Evolutionary conservation across 2,888 invertebrate genomes (phyloP), one percentile per base, ranked within the genome.

Genomic region (Nowickia ferox): DNA sequence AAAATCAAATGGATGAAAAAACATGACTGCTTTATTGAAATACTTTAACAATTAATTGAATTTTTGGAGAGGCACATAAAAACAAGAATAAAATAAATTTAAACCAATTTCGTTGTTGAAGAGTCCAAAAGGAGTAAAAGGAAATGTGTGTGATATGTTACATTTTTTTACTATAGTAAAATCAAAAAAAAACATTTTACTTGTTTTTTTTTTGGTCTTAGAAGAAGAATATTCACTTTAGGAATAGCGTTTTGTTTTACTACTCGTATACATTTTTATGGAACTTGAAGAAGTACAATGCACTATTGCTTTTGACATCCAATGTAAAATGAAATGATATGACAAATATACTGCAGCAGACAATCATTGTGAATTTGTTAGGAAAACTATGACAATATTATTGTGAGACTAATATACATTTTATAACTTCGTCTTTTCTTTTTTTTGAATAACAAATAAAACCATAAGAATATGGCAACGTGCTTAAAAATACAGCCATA

Each of bases 11-110:
- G 38, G 13, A n/a, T 51, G 9, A 42, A 79, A 65, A 48, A 55
- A 55, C 15, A 1, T 22, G 48, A 19, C 19, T 69, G 13, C 51
- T 4, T 65, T 65, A 76, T 65, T 76, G 69, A 69, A 82, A 82
- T 76, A 76, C 63, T 82, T 82, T 82, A 57, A 77, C 71, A 65
- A 51, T 57, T 71, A 83, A 83, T 71, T 77, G 76, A 65, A 83
- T 77, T 77, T 30, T 83, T 48, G 17, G 59, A 57, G 44, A 59
- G 72, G 53, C 53, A 17, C 17, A 1, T 74, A 19, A 48, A 76
- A 46, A 19, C 30, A 38, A 55, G 11, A 22, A 38, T 30, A n/a
- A 44, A 9, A 15, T 19, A 4, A 9, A 44, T 19, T 8, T 19
- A 38, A 38, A 10, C 3, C 9, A 55, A 55, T 17, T 55, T 55